These are phyloP conservation scores for Serilophus lunatus DNA, from an alignment of 2,113 vertebrate species.

Conservation along the genomic window DNA sequence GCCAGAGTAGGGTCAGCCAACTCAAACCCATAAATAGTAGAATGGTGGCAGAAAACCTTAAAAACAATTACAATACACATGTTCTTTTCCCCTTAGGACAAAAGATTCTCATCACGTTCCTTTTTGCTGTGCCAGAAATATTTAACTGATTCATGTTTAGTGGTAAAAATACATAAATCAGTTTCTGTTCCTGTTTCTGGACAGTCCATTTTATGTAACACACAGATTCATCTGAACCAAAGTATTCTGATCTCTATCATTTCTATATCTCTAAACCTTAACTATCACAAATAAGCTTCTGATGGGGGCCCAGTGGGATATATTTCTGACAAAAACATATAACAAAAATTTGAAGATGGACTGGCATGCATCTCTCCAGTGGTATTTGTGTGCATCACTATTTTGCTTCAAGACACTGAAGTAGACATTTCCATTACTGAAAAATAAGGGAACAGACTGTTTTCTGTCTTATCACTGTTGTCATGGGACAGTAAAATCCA, in stretches of 20 bases:
- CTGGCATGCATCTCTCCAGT: not conserved
- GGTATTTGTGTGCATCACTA: not conserved
- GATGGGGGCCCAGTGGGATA: not conserved
- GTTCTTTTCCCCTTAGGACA: conserved; percentile 52
- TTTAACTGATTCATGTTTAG: conserved; percentile 51
- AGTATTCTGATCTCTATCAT: not conserved
- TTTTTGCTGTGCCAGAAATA: conserved; percentile 50
- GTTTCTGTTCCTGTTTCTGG: conserved; percentile 34
- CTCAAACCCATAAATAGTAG: conserved; percentile 46
- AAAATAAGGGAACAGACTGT: not conserved
- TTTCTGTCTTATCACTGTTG: not conserved
- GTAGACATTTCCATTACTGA: not conserved
- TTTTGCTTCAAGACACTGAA: not conserved
- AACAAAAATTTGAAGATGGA: not conserved
- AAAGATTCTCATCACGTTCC: conserved; percentile 37
- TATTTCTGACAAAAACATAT: not conserved
- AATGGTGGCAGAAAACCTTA: conserved; percentile 46
- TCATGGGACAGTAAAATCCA: not conserved
- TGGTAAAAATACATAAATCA: not conserved
- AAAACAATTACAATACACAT: conserved; percentile 51
- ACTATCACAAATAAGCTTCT: not conserved
- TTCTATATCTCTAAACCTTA: not conserved
- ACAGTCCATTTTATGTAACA: not conserved
- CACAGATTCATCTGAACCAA: not conserved
- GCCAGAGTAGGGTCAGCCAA: conserved; percentile 52